A percentile compares a stretch with the other conserved stretches of the same genome.
These are phyloP conservation scores for Hybos culiciformis DNA, from an alignment of 2,888 invertebrate genomes.

Conservation along the genomic window DNA sequence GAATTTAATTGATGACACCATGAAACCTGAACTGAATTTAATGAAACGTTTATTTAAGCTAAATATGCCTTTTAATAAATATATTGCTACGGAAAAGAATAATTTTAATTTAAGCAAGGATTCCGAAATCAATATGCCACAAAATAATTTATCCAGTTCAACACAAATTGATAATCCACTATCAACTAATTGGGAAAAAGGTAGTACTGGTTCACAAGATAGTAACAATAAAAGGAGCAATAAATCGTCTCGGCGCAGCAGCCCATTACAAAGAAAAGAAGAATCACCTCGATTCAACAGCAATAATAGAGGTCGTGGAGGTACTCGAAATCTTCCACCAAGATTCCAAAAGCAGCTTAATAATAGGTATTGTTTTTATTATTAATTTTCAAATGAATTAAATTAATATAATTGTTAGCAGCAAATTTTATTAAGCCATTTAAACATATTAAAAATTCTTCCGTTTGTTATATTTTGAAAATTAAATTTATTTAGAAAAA, in stretches of 20 bases:
- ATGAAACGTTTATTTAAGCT: slow-evolving; percentile 40
- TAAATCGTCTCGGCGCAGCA: slow-evolving; percentile 6
- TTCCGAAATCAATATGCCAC: slow-evolving; percentile 2
- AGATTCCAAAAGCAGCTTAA: slow-evolving; percentile 21
- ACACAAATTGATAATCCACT: background rate
- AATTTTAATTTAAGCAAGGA: slow-evolving; percentile 9
- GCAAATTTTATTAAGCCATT: too few species aligned
- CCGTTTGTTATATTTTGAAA: too few species aligned
- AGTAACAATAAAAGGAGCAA: slow-evolving; percentile 8
- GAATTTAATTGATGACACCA: slow-evolving; percentile 44
- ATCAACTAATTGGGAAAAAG: background rate
- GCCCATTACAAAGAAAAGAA: slow-evolving; percentile 6
- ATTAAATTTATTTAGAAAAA: background rate
- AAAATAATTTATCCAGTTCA: background rate
- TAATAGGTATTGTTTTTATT: slow-evolving; percentile 17
- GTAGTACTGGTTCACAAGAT: slow-evolving; percentile 11
- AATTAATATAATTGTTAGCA: too few species aligned
- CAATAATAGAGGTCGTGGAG: slow-evolving; percentile 6
- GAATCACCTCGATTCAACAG: slow-evolving; percentile 9
- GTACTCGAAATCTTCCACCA: slow-evolving; percentile 21
- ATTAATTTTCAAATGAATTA: background rate
- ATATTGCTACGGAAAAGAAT: slow-evolving; percentile 30
- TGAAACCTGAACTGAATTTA: slow-evolving; percentile 42
- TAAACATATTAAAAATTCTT: too few species aligned
- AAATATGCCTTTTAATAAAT: slow-evolving; percentile 33